Evolutionary conservation across 2,888 invertebrate genomes (phyloP).

Genomic region (Polietes domitor): DNA sequence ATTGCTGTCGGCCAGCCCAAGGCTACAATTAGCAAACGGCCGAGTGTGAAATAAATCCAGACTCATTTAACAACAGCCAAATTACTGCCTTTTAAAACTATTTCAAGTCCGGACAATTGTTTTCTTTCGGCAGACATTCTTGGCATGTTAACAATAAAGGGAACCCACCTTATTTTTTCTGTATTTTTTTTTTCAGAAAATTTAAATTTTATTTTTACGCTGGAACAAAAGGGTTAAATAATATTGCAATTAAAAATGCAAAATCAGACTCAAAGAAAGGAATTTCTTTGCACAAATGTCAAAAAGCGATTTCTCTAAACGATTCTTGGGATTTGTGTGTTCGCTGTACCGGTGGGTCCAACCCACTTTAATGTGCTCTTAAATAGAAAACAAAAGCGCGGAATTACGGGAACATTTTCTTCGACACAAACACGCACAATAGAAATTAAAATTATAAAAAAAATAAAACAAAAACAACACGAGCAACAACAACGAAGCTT

Average conservation of each 20-base stretch:
- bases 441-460: conserved; percentile 49
- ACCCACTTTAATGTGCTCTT: conserved; percentile 59
- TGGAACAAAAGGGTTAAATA: conserved; percentile 42
- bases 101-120: background rate
- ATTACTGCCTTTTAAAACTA: background rate
- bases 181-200: background rate
- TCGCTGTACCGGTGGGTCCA: conserved; percentile 44
- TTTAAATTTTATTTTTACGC: background rate
- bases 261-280: conserved; percentile 35
- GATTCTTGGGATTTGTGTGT: conserved; percentile 26
- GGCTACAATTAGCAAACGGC: no score
- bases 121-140: background rate
- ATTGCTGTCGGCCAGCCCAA: no score
- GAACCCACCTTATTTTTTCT: conserved; percentile 13
- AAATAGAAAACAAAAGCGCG: conserved; percentile 49
- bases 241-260: conserved; percentile 39
- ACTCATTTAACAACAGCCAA: background rate
- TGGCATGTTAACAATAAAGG: background rate
- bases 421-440: conserved; percentile 50
- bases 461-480: conserved; percentile 44
- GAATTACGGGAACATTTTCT: conserved; percentile 22
- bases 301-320: conserved; percentile 39
- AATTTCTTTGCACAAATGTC: conserved; percentile 35
- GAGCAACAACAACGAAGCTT: background rate
- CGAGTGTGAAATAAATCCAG: background rate